A percentile compares a stretch with the other conserved stretches of the same genome.
phyloP scores from a whole-genome alignment of 2,797 vertebrate species.

The Chromis chromis region DNA sequence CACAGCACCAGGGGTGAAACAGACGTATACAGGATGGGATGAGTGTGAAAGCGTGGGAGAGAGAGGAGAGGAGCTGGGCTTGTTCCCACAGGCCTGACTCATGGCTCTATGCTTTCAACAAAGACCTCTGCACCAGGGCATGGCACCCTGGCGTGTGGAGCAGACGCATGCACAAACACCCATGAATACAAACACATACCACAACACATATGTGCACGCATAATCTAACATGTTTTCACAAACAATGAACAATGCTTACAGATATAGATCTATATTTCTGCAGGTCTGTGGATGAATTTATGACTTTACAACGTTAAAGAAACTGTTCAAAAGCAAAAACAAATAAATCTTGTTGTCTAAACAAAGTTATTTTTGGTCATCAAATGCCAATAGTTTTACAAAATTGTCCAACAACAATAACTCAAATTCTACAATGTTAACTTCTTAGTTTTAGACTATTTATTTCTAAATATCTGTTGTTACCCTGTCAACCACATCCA shows the following conservation, averaged over 20 bases:
- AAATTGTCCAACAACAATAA: not conserved
- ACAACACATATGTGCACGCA: slow-evolving; percentile 30
- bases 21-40: slow-evolving; percentile 72
- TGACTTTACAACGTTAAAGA: not conserved
- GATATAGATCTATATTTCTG: slow-evolving; percentile 2
- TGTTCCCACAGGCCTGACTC: slow-evolving; percentile 81
- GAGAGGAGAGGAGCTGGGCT: slow-evolving; percentile 68
- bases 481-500: slow-evolving; percentile 1
- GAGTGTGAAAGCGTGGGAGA: slow-evolving; percentile 81
- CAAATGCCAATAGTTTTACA: not conserved
- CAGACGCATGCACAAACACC: slow-evolving; percentile 61
- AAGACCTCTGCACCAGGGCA: slow-evolving; percentile 69
- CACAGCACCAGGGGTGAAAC: slow-evolving; percentile 64
- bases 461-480: not conserved
- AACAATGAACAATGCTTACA: slow-evolving; percentile 1
- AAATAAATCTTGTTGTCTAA: not conserved
- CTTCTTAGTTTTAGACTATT: not conserved
- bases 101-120: slow-evolving; percentile 68
- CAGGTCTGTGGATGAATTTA: not conserved
- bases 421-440: not conserved
- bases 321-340: not conserved
- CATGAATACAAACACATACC: slow-evolving; percentile 56
- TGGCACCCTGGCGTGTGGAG: slow-evolving; percentile 71
- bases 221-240: not conserved
- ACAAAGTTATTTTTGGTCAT: not conserved